Evolutionary conservation across 2,888 invertebrate species (phyloP), one percentile per base, ranked within the genome.

Genomic region (Ferrisia virgata): DNA sequence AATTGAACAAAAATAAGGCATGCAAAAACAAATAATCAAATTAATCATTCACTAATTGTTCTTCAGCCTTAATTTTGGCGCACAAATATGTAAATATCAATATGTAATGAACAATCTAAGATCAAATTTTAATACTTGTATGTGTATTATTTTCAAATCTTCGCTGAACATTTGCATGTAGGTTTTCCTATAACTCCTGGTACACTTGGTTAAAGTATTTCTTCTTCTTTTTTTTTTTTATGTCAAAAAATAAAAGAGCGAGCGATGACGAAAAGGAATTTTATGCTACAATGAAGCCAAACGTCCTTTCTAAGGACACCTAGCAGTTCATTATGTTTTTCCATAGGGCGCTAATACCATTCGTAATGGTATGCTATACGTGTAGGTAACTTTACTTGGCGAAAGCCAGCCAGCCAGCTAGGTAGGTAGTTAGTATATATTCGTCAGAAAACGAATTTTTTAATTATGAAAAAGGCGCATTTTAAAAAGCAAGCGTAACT

Each of bases 381-480:
- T 25, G 58, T 64, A 64, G 58, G 58, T 64, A 64, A 11, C 28
- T 28, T n/a, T n/a, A n/a, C n/a, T n/a, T n/a, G n/a, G n/a, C n/a
- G n/a, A n/a, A n/a, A n/a, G n/a, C n/a, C n/a, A n/a, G n/a, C n/a
- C n/a, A n/a, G n/a, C n/a, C 58, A 9, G 28, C 2, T 64, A 64
- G 58, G 58, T 64, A 64, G n/a, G 47, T 47, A 64, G 58, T 8
- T 5, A 39, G 39, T 39, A 39, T 64, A 53, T 53, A 64, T 64
- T 64, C 58, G 25, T 64, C 58, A 64, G 25, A 64, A 47, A 25
- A 64, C 58, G 58, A 64, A 25, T 64, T 64, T 64, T 64, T 64
- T 64, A 64, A 64, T 64, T 64, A 64, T 64, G 58, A 64, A 64
- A 64, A 64, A 64, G 58, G 28, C 58, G 58, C 58, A 64, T 64